phyloP scores from a whole-genome alignment of 2,113 vertebrate genomes.

The Tachuris rubrigastra region DNA sequence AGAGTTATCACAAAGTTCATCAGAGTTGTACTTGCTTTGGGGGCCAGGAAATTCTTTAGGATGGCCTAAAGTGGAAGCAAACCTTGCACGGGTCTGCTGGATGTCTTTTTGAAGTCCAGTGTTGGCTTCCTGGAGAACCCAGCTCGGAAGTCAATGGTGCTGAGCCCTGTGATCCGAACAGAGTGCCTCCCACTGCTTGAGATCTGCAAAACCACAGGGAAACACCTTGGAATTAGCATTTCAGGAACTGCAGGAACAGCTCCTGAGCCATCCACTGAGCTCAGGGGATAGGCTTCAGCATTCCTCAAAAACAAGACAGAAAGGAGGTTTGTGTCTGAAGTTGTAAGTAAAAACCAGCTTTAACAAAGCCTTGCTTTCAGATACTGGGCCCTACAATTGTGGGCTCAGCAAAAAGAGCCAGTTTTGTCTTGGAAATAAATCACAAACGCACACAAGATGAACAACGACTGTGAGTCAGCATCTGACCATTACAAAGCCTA shows the following conservation, averaged over 20 bases:
- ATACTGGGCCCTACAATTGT: neutral
- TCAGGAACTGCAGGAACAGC: neutral
- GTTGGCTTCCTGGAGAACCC: conserved; percentile 92
- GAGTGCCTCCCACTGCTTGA: conserved; percentile 93
- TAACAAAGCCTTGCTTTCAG: neutral
- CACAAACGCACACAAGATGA: neutral
- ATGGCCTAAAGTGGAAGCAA: neutral
- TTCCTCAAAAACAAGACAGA: neutral
- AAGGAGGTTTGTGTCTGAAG: too few relatives aligned
- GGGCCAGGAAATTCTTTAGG: neutral
- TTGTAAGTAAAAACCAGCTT: accelerated
- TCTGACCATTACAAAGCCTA: neutral
- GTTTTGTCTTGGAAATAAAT: neutral
- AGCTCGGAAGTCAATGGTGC: conserved; percentile 93
- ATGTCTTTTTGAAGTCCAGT: conserved; percentile 88
- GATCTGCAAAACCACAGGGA: conserved; percentile 72
- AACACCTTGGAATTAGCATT: neutral
- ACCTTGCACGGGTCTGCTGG: conserved; percentile 91
- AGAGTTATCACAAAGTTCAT: neutral
- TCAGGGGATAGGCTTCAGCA: neutral
- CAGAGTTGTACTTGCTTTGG: neutral
- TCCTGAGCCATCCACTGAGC: neutral
- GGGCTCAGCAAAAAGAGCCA: neutral
- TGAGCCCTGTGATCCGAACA: conserved; percentile 93
- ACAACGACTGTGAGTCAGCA: neutral